Percentiles rank a stretch among this genome's conserved stretches.
Evolutionary conservation across 1,140 invertebrate species (phyloP).

Genomic region (Penaeus vannamei): DNA sequence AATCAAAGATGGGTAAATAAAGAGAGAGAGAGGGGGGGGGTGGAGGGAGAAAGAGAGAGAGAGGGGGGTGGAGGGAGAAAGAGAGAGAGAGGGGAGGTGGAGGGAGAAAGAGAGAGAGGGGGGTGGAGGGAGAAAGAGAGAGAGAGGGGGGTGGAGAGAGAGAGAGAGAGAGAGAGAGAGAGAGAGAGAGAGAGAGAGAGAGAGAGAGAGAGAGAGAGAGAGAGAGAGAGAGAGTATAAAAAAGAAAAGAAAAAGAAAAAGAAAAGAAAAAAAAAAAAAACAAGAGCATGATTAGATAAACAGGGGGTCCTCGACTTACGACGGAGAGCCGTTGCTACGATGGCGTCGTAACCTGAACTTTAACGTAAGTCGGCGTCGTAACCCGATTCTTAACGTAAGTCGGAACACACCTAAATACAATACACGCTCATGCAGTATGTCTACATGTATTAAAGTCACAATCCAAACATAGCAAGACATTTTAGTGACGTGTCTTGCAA

Average conservation of each 20-base stretch:
- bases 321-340: no score
- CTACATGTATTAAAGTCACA: no score
- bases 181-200: neutral
- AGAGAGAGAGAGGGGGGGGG: neutral
- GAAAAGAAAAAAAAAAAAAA: neutral
- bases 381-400: no score
- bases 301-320: no score
- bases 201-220: neutral
- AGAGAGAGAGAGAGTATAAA: neutral
- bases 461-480: no score
- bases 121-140: neutral
- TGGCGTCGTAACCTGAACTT: no score
- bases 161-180: slow-evolving; percentile 13
- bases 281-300: no score
- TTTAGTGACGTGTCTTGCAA: no score
- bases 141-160: neutral
- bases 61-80: slow-evolving; percentile 38
- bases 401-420: no score
- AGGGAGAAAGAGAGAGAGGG: slow-evolving; percentile 14
- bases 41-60: slow-evolving; percentile 48
- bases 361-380: no score
- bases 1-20: slow-evolving; percentile 10
- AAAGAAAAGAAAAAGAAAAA: neutral
- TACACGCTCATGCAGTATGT: no score
- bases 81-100: slow-evolving; percentile 5